Evolutionary conservation across 64 coral and sea anemone species (phyloP).

Genomic region (Acropora yongei): DNA sequence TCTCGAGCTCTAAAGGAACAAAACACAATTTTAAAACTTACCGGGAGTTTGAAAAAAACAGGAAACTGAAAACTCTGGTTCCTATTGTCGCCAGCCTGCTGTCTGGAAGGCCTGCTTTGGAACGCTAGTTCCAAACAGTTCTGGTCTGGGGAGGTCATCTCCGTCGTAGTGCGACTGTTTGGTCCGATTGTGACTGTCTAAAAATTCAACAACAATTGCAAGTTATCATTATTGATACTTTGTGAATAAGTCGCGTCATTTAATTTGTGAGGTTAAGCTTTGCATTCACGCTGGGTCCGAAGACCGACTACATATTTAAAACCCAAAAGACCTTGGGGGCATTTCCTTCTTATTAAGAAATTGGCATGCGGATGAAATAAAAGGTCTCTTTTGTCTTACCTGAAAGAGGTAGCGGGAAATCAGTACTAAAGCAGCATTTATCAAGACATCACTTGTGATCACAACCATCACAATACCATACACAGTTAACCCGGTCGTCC

Average conservation of each 20-base stretch:
- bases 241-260: too few species aligned
- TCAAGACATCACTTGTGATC: slow-evolving; percentile 19
- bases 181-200: not conserved
- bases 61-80: not conserved
- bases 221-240: too few species aligned
- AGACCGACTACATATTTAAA: too few species aligned
- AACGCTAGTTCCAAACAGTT: slow-evolving; percentile 1
- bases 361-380: not conserved
- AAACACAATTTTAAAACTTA: not conserved
- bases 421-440: not conserved
- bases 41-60: slow-evolving; percentile 19
- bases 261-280: too few species aligned
- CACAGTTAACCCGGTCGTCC: slow-evolving; percentile 18
- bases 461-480: slow-evolving; percentile 35
- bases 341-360: too few species aligned
- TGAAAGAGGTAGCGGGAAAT: slow-evolving; percentile 21
- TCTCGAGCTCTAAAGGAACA: too few species aligned
- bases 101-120: not conserved
- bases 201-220: not conserved
- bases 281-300: too few species aligned
- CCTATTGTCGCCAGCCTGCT: not conserved
- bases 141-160: not conserved
- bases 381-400: not conserved
- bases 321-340: too few species aligned
- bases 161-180: not conserved